phyloP scores from a whole-genome alignment of 1,140 invertebrate genomes.

The Octopus bimaculoides region DNA sequence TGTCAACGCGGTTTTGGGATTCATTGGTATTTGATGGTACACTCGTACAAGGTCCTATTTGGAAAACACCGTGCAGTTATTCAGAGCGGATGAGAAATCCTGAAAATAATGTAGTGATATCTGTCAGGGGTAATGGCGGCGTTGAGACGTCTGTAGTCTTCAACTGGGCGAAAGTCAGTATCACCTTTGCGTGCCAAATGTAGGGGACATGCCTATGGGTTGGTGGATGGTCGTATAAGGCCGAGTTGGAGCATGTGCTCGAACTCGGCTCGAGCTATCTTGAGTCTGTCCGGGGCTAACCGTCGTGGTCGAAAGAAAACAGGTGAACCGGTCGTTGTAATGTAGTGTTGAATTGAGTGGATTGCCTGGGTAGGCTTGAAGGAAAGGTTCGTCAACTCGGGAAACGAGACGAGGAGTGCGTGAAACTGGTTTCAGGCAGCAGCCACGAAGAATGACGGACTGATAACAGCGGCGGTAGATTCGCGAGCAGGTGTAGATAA shows the following conservation, averaged over 20 bases:
- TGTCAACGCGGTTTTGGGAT: neutral
- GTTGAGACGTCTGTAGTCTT: neutral
- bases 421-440: neutral
- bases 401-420: neutral
- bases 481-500: neutral
- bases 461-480: neutral
- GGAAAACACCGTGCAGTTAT: neutral
- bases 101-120: neutral
- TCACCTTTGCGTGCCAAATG: neutral
- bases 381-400: neutral
- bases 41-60: neutral
- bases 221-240: neutral
- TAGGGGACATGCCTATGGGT: neutral
- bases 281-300: neutral
- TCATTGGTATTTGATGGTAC: neutral
- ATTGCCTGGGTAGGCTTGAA: neutral
- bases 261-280: neutral
- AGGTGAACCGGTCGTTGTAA: neutral
- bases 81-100: too few relatives aligned
- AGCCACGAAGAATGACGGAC: neutral
- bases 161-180: neutral
- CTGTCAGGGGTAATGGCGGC: neutral
- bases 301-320: neutral
- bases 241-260: neutral
- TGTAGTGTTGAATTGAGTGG: neutral